These are phyloP conservation scores for Cephus rjabovi DNA, from an alignment of 2,888 invertebrate species.

Conservation along the genomic window DNA sequence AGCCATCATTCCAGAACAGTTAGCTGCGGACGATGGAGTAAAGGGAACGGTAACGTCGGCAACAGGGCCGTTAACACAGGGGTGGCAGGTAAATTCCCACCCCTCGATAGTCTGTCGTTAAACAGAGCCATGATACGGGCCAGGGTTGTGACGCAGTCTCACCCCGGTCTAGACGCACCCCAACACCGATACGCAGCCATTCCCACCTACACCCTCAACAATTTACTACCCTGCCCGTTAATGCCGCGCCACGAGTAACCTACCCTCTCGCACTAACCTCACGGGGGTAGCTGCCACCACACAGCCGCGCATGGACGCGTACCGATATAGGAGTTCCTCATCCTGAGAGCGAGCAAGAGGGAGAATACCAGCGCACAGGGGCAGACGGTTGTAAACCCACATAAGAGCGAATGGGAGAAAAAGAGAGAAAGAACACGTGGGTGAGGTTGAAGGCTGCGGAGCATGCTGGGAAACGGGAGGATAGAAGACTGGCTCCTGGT, in stretches of 20 bases:
- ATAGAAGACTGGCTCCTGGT: neutral
- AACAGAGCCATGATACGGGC: slow-evolving; percentile 45
- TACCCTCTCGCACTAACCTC: slow-evolving; percentile 10
- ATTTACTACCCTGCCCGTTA: slow-evolving; percentile 63
- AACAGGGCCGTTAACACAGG: slow-evolving; percentile 10
- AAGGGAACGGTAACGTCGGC: slow-evolving; percentile 2
- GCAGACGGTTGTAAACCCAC: neutral
- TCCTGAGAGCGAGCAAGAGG: neutral
- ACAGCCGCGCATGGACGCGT: slow-evolving; percentile 12
- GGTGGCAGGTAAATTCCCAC: slow-evolving; percentile 12
- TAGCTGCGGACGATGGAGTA: slow-evolving; percentile 3
- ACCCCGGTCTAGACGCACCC: slow-evolving; percentile 60
- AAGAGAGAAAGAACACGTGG: neutral
- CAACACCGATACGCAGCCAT: slow-evolving; percentile 49
- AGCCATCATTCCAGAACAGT: neutral
- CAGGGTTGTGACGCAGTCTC: slow-evolving; percentile 61
- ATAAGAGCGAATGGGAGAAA: neutral
- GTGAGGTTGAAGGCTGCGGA: neutral
- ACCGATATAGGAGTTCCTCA: neutral
- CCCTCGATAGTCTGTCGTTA: slow-evolving; percentile 14
- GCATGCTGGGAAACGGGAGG: neutral
- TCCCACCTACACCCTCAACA: slow-evolving; percentile 56
- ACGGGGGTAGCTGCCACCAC: slow-evolving; percentile 13
- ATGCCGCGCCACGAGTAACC: slow-evolving; percentile 57
- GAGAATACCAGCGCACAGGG: neutral